These are phyloP conservation scores for Drosophila eohydei DNA, from an alignment of 2,888 invertebrate genomes.

Conservation along the genomic window DNA sequence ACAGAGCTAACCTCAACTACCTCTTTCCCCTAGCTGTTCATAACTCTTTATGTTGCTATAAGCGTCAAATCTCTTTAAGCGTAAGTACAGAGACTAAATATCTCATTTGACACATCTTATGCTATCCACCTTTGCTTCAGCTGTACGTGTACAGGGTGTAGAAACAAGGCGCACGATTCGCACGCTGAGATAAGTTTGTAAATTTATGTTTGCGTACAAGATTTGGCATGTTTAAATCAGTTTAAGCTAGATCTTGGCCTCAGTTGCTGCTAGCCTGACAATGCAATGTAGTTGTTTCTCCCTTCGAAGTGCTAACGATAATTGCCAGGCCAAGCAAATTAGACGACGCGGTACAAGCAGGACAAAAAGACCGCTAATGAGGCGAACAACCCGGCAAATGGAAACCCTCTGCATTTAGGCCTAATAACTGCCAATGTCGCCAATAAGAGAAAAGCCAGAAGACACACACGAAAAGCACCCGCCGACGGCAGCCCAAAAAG, in stretches of 20 bases:
- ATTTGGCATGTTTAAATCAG: constrained; percentile 57
- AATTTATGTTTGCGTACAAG: constrained; percentile 72
- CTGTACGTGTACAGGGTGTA: constrained; percentile 39
- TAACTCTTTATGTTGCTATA: background rate
- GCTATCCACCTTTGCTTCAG: background rate
- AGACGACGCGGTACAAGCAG: constrained; percentile 25
- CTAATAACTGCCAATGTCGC: constrained; percentile 70
- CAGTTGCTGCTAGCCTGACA: constrained; percentile 16
- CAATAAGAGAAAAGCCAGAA: constrained; percentile 43
- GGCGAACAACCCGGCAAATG: constrained; percentile 62
- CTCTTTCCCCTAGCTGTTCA: no score
- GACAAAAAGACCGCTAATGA: constrained; percentile 65
- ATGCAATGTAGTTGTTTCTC: constrained; percentile 28
- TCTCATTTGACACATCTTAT: background rate
- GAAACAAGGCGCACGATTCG: constrained; percentile 73
- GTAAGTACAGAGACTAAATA: background rate
- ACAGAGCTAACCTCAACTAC: background rate
- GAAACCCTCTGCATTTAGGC: constrained; percentile 72
- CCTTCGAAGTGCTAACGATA: constrained; percentile 54
- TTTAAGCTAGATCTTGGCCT: constrained; percentile 45
- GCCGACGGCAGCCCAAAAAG: constrained; percentile 65
- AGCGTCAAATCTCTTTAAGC: background rate
- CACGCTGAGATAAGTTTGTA: constrained; percentile 64
- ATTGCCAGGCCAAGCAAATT: constrained; percentile 57
- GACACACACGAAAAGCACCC: constrained; percentile 11